Evolutionary conservation across 2,888 invertebrate species (phyloP).

Genomic region (Cosmia trapezina): DNA sequence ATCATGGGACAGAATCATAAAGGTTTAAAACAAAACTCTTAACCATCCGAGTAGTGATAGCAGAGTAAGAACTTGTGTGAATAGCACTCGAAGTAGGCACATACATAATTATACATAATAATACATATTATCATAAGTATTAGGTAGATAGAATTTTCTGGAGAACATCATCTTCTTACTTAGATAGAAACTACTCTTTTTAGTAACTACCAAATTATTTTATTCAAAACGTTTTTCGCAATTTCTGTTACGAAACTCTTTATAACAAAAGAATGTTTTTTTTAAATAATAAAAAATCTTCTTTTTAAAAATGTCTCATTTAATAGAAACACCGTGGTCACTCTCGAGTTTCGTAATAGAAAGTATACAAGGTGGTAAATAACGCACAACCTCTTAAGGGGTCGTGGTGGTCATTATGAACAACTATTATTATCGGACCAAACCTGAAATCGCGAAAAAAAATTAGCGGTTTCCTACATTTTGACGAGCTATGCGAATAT

Average conservation of each 20-base stretch:
- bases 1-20: conserved; percentile 55
- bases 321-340: not conserved
- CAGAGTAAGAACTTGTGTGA: conserved; percentile 65
- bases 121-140: conserved; percentile 38
- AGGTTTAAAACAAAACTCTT: conserved; percentile 57
- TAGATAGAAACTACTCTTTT: conserved; percentile 44
- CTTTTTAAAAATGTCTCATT: not conserved
- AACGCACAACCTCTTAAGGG: too few relatives aligned
- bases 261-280: too few relatives aligned
- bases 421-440: too few relatives aligned
- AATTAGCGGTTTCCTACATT: too few relatives aligned
- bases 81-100: conserved; percentile 64
- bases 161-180: conserved; percentile 50
- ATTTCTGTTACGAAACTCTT: not conserved
- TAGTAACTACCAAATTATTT: conserved; percentile 50
- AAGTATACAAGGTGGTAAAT: not conserved
- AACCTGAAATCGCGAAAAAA: too few relatives aligned
- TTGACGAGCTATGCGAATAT: too few relatives aligned
- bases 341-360: conserved; percentile 9
- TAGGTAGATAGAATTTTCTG: conserved; percentile 68
- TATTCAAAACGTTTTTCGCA: not conserved
- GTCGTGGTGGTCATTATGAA: too few relatives aligned
- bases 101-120: conserved; percentile 40
- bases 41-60: conserved; percentile 67
- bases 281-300: too few relatives aligned